phyloP scores from a whole-genome alignment of 2,888 invertebrate species.

The Lepidonotus clava region DNA sequence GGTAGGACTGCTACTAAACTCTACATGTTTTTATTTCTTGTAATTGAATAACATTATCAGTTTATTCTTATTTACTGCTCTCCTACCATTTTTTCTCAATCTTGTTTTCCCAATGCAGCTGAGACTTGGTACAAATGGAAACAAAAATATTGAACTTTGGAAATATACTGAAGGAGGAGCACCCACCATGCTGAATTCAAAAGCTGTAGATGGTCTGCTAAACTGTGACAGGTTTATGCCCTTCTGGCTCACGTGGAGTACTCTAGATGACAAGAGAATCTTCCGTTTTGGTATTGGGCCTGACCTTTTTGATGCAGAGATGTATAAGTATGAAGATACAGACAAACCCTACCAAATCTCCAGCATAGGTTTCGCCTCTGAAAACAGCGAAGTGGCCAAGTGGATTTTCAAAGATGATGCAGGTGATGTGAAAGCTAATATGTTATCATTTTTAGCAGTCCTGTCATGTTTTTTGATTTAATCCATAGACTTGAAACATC shows the following conservation, averaged over 20 bases:
- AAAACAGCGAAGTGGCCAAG: neutral
- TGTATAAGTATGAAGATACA: neutral
- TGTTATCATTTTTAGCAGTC: neutral
- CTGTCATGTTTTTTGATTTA: neutral
- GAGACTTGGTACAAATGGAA: neutral
- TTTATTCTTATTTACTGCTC: too few species aligned
- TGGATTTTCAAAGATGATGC: slow-evolving; percentile 14
- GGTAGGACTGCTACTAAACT: too few species aligned
- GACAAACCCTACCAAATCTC: slow-evolving; percentile 13
- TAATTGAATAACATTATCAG: too few species aligned
- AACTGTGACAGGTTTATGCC: neutral
- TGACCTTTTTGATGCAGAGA: neutral
- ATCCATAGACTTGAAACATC: too few species aligned
- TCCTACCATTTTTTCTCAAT: too few species aligned
- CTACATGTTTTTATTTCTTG: too few species aligned
- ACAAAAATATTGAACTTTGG: neutral
- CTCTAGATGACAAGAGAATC: neutral
- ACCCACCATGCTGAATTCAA: neutral
- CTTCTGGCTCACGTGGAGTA: neutral
- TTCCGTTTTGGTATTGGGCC: slow-evolving; percentile 1
- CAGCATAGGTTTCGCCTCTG: neutral
- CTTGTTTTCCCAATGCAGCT: neutral
- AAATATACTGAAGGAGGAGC: neutral
- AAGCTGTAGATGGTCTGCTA: neutral
- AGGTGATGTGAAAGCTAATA: slow-evolving; percentile 3